These are phyloP conservation scores for Tachina lurida DNA, from an alignment of 2,888 invertebrate species.

Conservation along the genomic window DNA sequence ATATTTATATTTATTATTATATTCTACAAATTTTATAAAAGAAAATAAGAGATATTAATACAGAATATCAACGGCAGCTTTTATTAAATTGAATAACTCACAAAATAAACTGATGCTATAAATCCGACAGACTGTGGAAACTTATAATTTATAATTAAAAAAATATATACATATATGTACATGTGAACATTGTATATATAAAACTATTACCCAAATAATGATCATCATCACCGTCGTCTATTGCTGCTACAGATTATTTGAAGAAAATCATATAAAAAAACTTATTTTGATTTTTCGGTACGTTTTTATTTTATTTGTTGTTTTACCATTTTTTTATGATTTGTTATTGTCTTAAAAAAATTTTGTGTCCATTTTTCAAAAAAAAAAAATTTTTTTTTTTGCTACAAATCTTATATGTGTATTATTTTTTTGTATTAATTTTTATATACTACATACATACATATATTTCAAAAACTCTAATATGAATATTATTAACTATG, in stretches of 20 bases:
- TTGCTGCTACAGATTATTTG: conserved; percentile 41
- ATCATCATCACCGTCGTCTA: conserved; percentile 35
- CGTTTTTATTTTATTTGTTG: conserved; percentile 59
- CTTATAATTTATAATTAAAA: conserved; percentile 13
- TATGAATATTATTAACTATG: too few species aligned
- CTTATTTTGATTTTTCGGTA: conserved; percentile 66
- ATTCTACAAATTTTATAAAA: conserved; percentile 37
- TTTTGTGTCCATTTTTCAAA: too few species aligned
- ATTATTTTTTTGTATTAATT: too few species aligned
- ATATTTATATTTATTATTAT: conserved; percentile 35
- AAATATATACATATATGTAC: not conserved
- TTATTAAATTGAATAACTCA: conserved; percentile 9
- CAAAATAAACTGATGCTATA: conserved; percentile 40
- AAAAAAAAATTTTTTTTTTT: not conserved
- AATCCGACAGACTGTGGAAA: conserved; percentile 55
- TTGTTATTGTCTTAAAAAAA: not conserved
- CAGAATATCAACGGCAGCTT: conserved; percentile 49
- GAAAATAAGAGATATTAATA: conserved; percentile 27
- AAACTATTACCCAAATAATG: not conserved
- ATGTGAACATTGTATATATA: too few species aligned
- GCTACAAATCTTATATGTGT: not conserved
- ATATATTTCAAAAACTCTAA: too few species aligned
- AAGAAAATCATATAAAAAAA: conserved; percentile 47
- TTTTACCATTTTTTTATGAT: conserved; percentile 39
- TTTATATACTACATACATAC: too few species aligned